Conservation (phyloP, 2,113 vertebrate genomes). For the Pomatostomus ruficeps region DNA sequence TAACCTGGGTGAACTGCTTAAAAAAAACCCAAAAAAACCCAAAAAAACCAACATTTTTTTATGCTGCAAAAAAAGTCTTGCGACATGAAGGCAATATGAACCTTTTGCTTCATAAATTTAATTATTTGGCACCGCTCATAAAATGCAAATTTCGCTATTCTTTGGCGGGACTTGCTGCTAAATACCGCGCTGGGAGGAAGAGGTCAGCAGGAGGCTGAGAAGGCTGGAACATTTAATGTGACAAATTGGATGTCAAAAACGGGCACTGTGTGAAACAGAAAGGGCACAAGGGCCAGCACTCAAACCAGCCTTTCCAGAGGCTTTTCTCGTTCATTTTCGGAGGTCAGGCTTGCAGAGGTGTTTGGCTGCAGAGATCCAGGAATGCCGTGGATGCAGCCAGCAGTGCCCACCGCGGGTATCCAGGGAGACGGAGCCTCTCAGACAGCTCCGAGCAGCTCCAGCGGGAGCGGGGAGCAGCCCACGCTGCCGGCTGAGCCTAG, state of each 20-base stretch:
- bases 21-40: too few species aligned
- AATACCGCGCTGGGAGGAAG: not conserved
- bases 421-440: not conserved
- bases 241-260: not conserved
- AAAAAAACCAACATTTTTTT: too few species aligned
- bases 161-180: not conserved
- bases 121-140: not conserved
- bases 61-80: not conserved
- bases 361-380: not conserved
- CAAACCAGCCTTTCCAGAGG: not conserved
- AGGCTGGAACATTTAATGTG: not conserved
- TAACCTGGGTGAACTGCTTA: too few species aligned
- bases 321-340: not conserved
- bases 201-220: not conserved
- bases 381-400: not conserved
- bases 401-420: not conserved
- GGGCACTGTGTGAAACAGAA: not conserved
- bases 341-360: not conserved
- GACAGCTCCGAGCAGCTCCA: not conserved
- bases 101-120: not conserved
- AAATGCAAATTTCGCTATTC: not conserved
- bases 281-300: not conserved
- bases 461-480: not conserved
- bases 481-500: not conserved
- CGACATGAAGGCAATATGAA: not conserved